Base-by-base conservation (phyloP, 2,888 invertebrate species). In the Cataglyphis albicans region DNA sequence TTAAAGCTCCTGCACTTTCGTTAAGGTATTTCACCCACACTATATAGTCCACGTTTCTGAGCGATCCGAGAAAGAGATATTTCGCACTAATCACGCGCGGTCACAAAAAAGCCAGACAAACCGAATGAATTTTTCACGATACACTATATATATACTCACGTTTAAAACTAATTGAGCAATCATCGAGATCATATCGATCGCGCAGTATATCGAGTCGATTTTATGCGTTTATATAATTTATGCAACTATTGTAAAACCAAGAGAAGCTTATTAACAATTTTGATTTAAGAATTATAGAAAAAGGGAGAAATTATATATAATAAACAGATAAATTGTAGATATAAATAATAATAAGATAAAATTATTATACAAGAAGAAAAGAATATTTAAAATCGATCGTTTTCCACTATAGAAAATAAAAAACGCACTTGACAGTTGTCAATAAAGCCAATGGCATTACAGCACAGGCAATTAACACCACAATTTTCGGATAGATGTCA, bases 141-240 rank as follows among this genome's bases (percentile, higher is more conserved):
- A 61, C 85, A 88, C 88, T 81, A 65, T 65, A 35, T 65, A 35
- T 55, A 72, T 81, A 83, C 48, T 63, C 83, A 86, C 84, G 85
- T 82, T 88, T 85, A 84, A 68, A 87, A 90, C 88, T 88, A 89
- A 90, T 91, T 90, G 91, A 92, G 90, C 89, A 88, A 90, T 90
- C 84, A 86, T 85, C 86, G 82, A 80, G 81, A 64, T 55, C 81
- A 68, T 25, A 63, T 32, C 41, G 64, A 78, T 59, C 61, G 61
- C 52, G 55, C 32, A 59, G 57, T 44, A 68, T 12, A 41, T 52
- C 32, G 59, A 64, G 81, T 73, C 68, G 86, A 80, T 63, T 64
- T 41, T 73, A 41, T 52, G 65, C 52, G 48, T 80, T 64, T 72
- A 52, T 41, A 73, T 76, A 59, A 76, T 75, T 65, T 76, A 65